Conservation (phyloP, 2,797 vertebrate genomes). For the Clarias pachynema region DNA sequence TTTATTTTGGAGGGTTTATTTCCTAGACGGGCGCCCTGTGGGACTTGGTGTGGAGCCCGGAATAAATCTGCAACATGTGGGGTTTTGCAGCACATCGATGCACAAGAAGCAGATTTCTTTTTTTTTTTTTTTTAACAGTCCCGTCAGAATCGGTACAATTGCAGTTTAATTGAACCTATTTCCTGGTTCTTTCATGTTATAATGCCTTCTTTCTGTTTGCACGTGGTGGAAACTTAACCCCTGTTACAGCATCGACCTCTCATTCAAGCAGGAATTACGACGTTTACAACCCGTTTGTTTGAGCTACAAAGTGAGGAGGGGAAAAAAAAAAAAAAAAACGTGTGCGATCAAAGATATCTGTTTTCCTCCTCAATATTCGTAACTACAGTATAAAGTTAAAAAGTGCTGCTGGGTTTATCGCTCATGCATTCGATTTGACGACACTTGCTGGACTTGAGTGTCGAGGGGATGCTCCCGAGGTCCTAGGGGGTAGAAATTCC, state of each 20-base stretch:
- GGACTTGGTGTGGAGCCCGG: constrained; percentile 21
- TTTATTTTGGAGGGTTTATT: constrained; percentile 5
- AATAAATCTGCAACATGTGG: constrained; percentile 17
- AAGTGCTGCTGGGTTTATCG: not conserved
- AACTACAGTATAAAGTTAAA: not conserved
- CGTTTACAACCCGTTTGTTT: not conserved
- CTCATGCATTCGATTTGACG: not conserved
- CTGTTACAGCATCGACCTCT: no score
- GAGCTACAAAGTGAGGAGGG: not conserved
- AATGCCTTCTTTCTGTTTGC: not conserved
- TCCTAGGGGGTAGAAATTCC: not conserved
- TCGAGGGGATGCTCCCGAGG: not conserved
- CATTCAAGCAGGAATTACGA: no score
- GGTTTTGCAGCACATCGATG: not conserved
- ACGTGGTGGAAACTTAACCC: not conserved
- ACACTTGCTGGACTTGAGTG: not conserved
- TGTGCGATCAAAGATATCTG: not conserved
- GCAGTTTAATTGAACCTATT: not conserved
- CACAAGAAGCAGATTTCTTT: not conserved
- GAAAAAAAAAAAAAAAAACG: not conserved
- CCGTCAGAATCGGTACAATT: not conserved
- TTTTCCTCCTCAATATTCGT: not conserved
- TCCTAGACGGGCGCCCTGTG: not conserved
- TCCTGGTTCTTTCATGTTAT: not conserved
- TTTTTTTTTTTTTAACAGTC: not conserved